Percentiles rank a stretch among this genome's conserved stretches.
These are phyloP conservation scores for Tetragonula carbonaria DNA, from an alignment of 2,888 invertebrate genomes.

Conservation along the genomic window DNA sequence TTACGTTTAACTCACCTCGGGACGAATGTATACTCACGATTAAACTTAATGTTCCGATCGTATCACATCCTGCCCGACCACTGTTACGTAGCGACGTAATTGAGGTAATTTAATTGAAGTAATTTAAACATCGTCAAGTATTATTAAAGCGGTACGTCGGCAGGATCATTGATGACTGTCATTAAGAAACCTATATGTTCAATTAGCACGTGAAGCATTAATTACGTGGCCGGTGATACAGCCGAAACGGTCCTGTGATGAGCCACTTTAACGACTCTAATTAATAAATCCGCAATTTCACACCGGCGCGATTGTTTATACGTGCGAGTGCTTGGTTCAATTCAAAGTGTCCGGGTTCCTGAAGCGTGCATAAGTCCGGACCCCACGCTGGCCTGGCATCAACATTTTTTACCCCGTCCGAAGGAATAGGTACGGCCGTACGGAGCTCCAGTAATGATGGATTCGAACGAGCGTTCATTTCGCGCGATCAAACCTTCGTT, in stretches of 20 bases:
- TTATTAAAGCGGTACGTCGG: conserved; percentile 20
- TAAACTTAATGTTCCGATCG: background rate
- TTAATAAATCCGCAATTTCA: conserved; percentile 57
- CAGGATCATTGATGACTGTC: background rate
- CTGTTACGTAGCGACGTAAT: conserved; percentile 11
- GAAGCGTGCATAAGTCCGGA: conserved; percentile 75
- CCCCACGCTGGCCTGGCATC: conserved; percentile 77
- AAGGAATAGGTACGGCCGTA: conserved; percentile 70
- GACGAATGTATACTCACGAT: background rate
- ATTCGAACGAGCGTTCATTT: conserved; percentile 67
- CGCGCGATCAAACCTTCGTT: conserved; percentile 40
- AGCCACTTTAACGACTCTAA: conserved; percentile 40
- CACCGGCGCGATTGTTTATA: conserved; percentile 65
- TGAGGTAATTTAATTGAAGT: conserved; percentile 15
- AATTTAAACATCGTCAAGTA: conserved; percentile 35
- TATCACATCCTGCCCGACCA: conserved; percentile 6
- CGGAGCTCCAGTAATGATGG: conserved; percentile 72
- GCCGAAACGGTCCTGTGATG: background rate
- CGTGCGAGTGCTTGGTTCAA: conserved; percentile 62
- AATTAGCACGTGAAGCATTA: conserved; percentile 49
- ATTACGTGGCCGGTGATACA: conserved; percentile 23
- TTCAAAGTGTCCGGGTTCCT: conserved; percentile 73
- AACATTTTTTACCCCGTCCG: conserved; percentile 73
- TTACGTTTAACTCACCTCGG: background rate
- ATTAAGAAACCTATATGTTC: conserved; percentile 10